Evolutionary conservation across 2,888 invertebrate species (phyloP).

Genomic region (Eilema depressum): DNA sequence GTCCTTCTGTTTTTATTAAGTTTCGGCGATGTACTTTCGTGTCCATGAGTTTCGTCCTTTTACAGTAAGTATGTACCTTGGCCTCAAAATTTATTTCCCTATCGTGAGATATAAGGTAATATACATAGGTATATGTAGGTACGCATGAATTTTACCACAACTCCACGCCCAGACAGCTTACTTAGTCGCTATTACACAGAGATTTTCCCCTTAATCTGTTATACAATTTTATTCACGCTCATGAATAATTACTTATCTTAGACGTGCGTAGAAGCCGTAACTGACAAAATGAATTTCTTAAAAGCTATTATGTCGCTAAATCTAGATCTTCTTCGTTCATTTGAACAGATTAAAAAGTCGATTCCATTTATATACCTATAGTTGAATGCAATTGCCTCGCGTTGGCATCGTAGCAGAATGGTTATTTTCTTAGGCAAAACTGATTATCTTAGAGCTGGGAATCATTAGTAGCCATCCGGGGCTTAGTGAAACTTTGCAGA

Average conservation of each 20-base stretch:
- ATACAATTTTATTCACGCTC: conserved; percentile 51
- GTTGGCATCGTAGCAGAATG: conserved; percentile 48
- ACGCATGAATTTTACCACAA: conserved; percentile 38
- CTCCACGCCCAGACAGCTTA: conserved; percentile 54
- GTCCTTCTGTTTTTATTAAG: not conserved
- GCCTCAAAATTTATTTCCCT: not conserved
- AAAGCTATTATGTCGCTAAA: conserved; percentile 26
- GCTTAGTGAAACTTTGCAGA: conserved; percentile 54
- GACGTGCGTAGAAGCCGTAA: conserved; percentile 25
- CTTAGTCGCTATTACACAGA: conserved; percentile 47
- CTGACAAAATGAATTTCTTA: conserved; percentile 28
- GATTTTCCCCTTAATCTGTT: conserved; percentile 45
- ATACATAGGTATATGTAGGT: conserved; percentile 4
- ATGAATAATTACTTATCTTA: conserved; percentile 46
- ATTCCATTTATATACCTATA: conserved; percentile 40
- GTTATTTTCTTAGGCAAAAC: conserved; percentile 62
- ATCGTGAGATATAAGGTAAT: conserved; percentile 2
- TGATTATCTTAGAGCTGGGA: conserved; percentile 63
- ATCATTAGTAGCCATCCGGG: conserved; percentile 67
- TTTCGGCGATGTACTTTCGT: not conserved
- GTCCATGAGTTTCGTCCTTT: not conserved
- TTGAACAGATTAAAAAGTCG: conserved; percentile 36
- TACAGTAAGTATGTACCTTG: no score
- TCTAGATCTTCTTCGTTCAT: conserved; percentile 29
- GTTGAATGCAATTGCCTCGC: conserved; percentile 50